These are phyloP conservation scores for Picus viridis DNA, from an alignment of 2,797 vertebrate genomes.

Conservation along the genomic window DNA sequence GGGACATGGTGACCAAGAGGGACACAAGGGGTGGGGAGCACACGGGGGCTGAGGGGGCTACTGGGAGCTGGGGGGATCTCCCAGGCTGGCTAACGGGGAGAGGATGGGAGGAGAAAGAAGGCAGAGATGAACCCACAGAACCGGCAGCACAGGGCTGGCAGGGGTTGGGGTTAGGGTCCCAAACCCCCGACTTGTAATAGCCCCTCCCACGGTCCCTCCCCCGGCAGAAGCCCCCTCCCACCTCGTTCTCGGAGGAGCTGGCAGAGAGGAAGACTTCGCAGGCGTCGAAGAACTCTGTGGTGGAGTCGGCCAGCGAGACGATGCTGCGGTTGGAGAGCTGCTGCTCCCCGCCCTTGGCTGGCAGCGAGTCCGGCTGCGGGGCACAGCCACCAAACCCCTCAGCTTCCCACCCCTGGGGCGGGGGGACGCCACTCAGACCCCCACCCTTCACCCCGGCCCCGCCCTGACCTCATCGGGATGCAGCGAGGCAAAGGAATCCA, in stretches of 20 bases:
- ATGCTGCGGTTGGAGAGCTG: slow-evolving; percentile 80
- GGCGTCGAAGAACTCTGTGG: slow-evolving; percentile 91
- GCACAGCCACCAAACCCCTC: not conserved
- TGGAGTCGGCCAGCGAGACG: slow-evolving; percentile 88
- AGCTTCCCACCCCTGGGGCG: accelerated
- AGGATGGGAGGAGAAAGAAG: not conserved
- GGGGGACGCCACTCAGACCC: accelerated
- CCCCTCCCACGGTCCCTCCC: not conserved
- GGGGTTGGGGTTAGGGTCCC: not conserved
- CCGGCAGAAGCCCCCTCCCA: not conserved
- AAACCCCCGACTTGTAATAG: too few species aligned
- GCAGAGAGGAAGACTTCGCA: slow-evolving; percentile 87
- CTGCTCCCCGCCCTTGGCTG: slow-evolving; percentile 74
- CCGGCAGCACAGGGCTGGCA: not conserved
- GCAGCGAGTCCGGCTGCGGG: slow-evolving; percentile 64
- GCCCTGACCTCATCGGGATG: slow-evolving; percentile 83
- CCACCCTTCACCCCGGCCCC: not conserved
- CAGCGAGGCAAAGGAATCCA: slow-evolving; percentile 89
- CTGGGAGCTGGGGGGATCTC: not conserved
- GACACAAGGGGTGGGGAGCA: not conserved
- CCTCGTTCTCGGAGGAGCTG: slow-evolving; percentile 87
- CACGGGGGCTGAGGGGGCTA: not conserved
- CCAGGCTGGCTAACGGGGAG: not conserved
- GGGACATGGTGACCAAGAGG: too few species aligned
- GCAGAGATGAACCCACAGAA: not conserved